phyloP scores from a whole-genome alignment of 1,140 invertebrate species.

The Penaeus japonicus region DNA sequence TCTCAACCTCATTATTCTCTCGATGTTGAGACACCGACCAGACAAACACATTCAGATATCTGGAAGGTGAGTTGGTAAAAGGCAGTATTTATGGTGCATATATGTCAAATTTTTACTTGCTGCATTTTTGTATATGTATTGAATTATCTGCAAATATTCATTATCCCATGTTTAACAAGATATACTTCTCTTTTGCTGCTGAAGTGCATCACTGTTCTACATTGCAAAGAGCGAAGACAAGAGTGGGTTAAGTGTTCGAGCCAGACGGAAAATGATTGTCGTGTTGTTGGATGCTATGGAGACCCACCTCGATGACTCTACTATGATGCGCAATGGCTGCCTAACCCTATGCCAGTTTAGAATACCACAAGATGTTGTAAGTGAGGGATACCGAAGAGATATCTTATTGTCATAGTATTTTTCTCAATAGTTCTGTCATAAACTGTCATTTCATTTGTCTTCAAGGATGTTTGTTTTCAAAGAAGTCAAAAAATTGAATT shows the following conservation, averaged over 20 bases:
- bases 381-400: slow-evolving; percentile 62
- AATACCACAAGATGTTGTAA: slow-evolving; percentile 92
- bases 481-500: no score
- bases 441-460: no score
- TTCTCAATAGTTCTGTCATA: no score
- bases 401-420: not conserved
- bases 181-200: slow-evolving; percentile 19
- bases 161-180: no score
- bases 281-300: slow-evolving; percentile 89
- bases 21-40: slow-evolving; percentile 82
- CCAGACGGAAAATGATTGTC: slow-evolving; percentile 81
- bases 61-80: slow-evolving; percentile 73
- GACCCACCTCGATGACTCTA: slow-evolving; percentile 80
- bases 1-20: slow-evolving; percentile 79
- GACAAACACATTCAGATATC: slow-evolving; percentile 93
- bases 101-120: not conserved
- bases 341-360: slow-evolving; percentile 93
- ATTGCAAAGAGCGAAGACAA: slow-evolving; percentile 88
- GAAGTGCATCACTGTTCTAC: slow-evolving; percentile 93
- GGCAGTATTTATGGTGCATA: not conserved
- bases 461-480: no score
- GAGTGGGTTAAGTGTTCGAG: slow-evolving; percentile 69
- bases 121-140: not conserved
- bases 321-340: slow-evolving; percentile 95
- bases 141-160: no score